Evolutionary conservation across 2,888 invertebrate genomes (phyloP).

Genomic region (Cheilosia urbana): DNA sequence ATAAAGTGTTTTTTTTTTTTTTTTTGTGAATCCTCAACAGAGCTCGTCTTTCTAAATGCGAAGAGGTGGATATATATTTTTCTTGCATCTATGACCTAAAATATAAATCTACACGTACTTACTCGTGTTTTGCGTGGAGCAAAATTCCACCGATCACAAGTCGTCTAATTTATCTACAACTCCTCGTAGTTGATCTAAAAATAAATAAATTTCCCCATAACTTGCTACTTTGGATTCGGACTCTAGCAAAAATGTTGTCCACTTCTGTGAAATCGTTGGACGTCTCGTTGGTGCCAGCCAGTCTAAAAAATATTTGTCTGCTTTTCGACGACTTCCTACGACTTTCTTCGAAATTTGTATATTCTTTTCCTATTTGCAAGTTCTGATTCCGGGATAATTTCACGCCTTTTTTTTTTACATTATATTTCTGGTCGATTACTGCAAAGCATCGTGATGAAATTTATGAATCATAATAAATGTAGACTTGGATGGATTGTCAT

Average conservation of each 20-base stretch:
- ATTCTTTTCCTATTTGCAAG: not conserved
- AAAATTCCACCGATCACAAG: no score
- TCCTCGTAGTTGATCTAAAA: no score
- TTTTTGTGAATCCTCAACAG: no score
- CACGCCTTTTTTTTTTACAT: not conserved
- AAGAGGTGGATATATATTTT: no score
- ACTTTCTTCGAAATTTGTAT: slow-evolving; percentile 1
- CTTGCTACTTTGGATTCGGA: no score
- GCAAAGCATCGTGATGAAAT: not conserved
- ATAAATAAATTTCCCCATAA: not conserved
- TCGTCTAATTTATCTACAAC: no score
- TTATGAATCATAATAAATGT: not conserved
- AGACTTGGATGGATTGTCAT: not conserved
- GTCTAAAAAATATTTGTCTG: slow-evolving; percentile 5
- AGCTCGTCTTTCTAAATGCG: no score
- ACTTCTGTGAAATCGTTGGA: not conserved
- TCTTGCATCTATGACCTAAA: no score
- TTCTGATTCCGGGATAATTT: not conserved
- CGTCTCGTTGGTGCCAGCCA: slow-evolving; percentile 11
- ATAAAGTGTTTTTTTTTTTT: no score
- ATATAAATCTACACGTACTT: no score
- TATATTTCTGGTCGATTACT: not conserved
- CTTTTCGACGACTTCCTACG: not conserved
- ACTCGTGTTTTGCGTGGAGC: no score
- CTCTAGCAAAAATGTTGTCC: no score